Conservation (phyloP, 2,888 invertebrate genomes). For the Drosophila borborema region DNA sequence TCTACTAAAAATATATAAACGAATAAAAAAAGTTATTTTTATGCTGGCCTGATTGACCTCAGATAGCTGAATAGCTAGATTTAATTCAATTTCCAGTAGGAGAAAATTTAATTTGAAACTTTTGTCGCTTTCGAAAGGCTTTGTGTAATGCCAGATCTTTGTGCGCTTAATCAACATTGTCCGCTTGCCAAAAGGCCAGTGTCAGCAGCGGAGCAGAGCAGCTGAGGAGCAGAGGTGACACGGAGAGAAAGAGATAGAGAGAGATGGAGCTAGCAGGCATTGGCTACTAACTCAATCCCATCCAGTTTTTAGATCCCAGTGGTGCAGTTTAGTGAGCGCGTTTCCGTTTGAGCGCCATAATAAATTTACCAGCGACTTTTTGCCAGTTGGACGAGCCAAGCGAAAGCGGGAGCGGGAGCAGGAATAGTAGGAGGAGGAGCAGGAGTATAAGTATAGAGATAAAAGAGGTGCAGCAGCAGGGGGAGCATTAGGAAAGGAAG, state of each 20-base stretch:
- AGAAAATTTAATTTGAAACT: slow-evolving; percentile 38
- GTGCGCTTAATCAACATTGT: slow-evolving; percentile 65
- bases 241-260: background rate
- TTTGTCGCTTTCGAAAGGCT: slow-evolving; percentile 32
- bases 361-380: slow-evolving; percentile 71
- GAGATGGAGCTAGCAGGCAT: background rate
- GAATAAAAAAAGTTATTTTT: background rate
- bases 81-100: slow-evolving; percentile 18
- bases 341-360: slow-evolving; percentile 76
- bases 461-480: background rate
- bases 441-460: background rate
- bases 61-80: background rate
- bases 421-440: background rate
- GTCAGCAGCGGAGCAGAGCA: slow-evolving; percentile 31
- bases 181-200: slow-evolving; percentile 59
- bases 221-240: slow-evolving; percentile 27
- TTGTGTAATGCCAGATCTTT: slow-evolving; percentile 36
- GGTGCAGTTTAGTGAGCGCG: slow-evolving; percentile 75
- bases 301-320: slow-evolving; percentile 42
- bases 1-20: no score
- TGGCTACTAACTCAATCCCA: slow-evolving; percentile 21
- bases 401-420: background rate
- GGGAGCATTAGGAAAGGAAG: background rate
- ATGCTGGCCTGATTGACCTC: background rate
- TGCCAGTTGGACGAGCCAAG: slow-evolving; percentile 44